A percentile compares a stretch with the other conserved stretches of the same genome.
Evolutionary conservation across 2,888 invertebrate genomes (phyloP).

Genomic region (Eupeodes luniger): DNA sequence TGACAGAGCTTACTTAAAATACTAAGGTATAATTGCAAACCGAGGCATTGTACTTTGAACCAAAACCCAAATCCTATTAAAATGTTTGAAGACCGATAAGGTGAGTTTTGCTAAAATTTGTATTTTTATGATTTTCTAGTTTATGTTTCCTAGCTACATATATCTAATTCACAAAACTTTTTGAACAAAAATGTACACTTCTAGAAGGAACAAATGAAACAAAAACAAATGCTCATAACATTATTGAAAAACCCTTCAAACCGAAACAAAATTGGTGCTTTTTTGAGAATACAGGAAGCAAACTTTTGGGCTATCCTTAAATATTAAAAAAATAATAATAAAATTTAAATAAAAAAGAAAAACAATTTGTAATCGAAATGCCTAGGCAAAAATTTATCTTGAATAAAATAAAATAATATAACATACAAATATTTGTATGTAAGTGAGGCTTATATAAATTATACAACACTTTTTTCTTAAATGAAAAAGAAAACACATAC

Average conservation of each 20-base stretch:
- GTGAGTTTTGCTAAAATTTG: neutral
- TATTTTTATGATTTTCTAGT: too few species aligned
- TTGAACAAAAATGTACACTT: neutral
- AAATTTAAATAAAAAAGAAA: neutral
- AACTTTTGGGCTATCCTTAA: slow-evolving; percentile 14
- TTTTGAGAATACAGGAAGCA: slow-evolving; percentile 24
- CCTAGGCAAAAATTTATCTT: slow-evolving; percentile 44
- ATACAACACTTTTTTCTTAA: slow-evolving; percentile 8
- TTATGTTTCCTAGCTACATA: too few species aligned
- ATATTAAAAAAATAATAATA: neutral
- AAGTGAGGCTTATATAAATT: slow-evolving; percentile 15
- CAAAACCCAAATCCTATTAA: too few species aligned
- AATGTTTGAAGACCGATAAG: neutral
- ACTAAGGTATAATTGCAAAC: too few species aligned
- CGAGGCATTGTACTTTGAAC: too few species aligned
- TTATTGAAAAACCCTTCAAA: neutral
- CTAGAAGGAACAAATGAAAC: neutral
- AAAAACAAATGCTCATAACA: neutral
- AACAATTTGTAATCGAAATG: slow-evolving; percentile 41
- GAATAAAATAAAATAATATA: slow-evolving; percentile 13
- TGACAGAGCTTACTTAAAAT: too few species aligned
- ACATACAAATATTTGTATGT: slow-evolving; percentile 14
- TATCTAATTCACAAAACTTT: neutral
- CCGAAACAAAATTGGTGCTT: slow-evolving; percentile 37
- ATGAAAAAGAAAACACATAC: slow-evolving; percentile 24